These are phyloP conservation scores for Syrmaticus mikado DNA, from an alignment of 2,113 vertebrate genomes.

Conservation along the genomic window DNA sequence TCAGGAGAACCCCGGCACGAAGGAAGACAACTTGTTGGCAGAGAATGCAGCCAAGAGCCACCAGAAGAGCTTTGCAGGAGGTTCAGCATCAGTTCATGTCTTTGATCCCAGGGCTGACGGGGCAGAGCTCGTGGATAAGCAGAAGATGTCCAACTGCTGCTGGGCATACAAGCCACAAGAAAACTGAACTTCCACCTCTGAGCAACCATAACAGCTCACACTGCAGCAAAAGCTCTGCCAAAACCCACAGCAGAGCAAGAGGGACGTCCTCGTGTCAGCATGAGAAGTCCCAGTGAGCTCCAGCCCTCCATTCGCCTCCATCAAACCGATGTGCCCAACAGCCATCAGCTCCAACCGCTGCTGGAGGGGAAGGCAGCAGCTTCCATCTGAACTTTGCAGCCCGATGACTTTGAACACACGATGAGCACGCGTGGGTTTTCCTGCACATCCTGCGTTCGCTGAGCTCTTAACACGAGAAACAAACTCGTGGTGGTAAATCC, in stretches of 20 bases:
- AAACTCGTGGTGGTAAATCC: background rate
- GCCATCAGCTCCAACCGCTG: no score
- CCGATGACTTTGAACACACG: fast-evolving
- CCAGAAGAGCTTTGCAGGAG: background rate
- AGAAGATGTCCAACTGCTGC: background rate
- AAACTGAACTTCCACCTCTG: background rate
- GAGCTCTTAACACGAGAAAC: background rate
- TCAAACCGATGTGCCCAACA: background rate
- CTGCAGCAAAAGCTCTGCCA: background rate
- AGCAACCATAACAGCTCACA: fast-evolving
- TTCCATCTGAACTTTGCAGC: background rate
- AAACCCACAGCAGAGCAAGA: background rate
- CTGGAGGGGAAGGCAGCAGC: background rate
- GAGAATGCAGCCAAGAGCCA: background rate
- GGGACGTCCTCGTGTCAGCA: fast-evolving
- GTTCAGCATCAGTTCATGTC: fast-evolving
- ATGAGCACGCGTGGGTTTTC: fast-evolving
- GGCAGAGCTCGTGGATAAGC: no score
- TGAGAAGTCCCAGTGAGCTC: fast-evolving
- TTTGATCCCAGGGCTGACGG: fast-evolving
- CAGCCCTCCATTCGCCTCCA: background rate
- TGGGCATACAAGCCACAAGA: fast-evolving
- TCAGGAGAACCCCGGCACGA: background rate
- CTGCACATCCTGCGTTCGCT: fast-evolving
- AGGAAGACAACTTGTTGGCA: background rate